Evolutionary conservation across 2,797 vertebrate genomes (phyloP).

Genomic region (Hypotaenidia philippensis): DNA sequence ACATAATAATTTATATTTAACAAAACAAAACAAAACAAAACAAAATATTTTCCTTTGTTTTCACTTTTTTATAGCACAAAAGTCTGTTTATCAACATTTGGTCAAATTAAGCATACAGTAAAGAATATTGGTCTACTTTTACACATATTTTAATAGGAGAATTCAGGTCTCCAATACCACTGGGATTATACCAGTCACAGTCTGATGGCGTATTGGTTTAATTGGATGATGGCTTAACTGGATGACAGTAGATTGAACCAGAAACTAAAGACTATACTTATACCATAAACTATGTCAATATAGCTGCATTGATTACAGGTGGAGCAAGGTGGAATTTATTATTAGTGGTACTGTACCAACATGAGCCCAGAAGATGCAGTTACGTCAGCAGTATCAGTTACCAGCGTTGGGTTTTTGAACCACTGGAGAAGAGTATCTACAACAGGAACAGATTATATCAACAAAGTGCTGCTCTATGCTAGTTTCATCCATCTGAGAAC

Average conservation of each 20-base stretch:
- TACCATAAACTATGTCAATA: background rate
- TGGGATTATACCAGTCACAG: background rate
- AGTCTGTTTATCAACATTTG: background rate
- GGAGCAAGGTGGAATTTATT: background rate
- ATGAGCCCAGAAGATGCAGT: background rate
- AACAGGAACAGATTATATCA: background rate
- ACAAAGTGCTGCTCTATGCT: background rate
- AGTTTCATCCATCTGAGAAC: background rate
- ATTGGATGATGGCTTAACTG: too few species aligned
- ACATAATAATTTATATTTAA: background rate
- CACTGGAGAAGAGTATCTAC: background rate
- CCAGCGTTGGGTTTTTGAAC: accelerated
- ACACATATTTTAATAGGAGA: background rate
- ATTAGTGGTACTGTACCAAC: background rate
- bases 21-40: too few species aligned
- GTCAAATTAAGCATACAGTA: background rate
- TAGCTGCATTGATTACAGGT: background rate
- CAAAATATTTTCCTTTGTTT: background rate
- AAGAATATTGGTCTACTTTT: background rate
- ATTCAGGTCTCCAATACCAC: background rate
- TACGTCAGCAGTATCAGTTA: background rate
- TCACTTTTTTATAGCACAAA: background rate
- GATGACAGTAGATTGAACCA: background rate
- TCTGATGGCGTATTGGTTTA: background rate
- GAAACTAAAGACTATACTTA: background rate